Evolutionary conservation across 1,140 invertebrate genomes (phyloP).

Genomic region (Trichonephila clavipes): DNA sequence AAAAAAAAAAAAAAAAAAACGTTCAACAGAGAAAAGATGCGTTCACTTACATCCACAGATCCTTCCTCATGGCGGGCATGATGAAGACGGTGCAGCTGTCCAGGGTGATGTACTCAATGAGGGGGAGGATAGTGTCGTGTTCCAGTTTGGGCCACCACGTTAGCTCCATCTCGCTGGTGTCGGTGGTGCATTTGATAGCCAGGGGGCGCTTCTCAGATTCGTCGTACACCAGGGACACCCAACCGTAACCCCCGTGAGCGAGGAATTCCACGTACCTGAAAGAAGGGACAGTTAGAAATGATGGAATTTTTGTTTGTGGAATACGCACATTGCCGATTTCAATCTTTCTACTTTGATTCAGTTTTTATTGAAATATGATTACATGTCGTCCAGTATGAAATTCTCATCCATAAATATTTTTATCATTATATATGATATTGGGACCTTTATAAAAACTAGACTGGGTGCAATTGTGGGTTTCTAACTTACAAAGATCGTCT

Average conservation of each 20-base stretch:
- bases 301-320: neutral
- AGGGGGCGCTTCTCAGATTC: neutral
- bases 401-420: too few relatives aligned
- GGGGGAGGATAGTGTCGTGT: conserved; percentile 32
- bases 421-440: too few relatives aligned
- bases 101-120: conserved; percentile 33
- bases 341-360: too few relatives aligned
- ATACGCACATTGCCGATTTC: too few relatives aligned
- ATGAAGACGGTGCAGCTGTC: conserved; percentile 57
- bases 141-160: conserved; percentile 38
- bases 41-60: conserved; percentile 37
- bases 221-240: conserved; percentile 42
- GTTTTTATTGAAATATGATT: too few relatives aligned
- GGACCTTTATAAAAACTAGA: too few relatives aligned
- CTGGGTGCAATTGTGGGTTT: too few relatives aligned
- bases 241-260: conserved; percentile 39
- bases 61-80: conserved; percentile 53
- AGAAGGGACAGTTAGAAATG: neutral
- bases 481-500: too few relatives aligned
- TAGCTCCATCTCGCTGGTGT: conserved; percentile 42
- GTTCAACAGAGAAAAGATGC: too few relatives aligned
- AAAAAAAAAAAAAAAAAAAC: too few relatives aligned
- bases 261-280: conserved; percentile 52
- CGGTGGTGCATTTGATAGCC: conserved; percentile 40
- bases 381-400: too few relatives aligned